phyloP scores from a whole-genome alignment of 2,797 vertebrate genomes.

The Anas bernieri region DNA sequence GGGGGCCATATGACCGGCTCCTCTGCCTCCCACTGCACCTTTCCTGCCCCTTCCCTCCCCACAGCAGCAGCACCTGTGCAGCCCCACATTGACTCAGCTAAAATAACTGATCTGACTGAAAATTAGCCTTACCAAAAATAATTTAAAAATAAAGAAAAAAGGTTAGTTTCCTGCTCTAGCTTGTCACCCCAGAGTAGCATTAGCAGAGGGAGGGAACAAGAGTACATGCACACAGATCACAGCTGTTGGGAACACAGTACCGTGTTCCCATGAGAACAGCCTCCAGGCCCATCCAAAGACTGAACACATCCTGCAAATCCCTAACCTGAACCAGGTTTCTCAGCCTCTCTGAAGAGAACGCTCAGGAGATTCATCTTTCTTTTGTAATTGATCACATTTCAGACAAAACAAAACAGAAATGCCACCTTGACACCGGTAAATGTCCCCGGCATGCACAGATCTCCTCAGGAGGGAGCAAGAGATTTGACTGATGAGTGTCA shows the following conservation, averaged over 20 bases:
- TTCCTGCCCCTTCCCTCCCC: neutral
- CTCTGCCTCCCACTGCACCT: neutral
- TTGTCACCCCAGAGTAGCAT: neutral
- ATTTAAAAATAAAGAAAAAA: neutral
- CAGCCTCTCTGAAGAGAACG: neutral
- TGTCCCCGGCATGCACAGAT: neutral
- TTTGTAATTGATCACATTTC: neutral
- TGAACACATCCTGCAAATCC: neutral
- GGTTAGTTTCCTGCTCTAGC: neutral
- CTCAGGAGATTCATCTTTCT: neutral
- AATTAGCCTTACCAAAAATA: neutral
- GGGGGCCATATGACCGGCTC: neutral
- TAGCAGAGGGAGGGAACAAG: neutral
- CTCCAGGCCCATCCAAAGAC: neutral
- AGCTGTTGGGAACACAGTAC: neutral
- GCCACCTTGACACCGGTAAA: neutral
- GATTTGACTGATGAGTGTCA: neutral
- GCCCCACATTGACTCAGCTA: neutral
- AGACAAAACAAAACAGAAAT: neutral
- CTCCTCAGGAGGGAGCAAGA: neutral
- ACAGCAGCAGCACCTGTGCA: neutral
- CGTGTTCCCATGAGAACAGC: neutral
- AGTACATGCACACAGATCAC: neutral
- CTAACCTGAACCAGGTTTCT: neutral
- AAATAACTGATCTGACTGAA: neutral